These are phyloP conservation scores for Blastomussa wellsi DNA, from an alignment of 92 coral and sea anemone species.

Conservation along the genomic window DNA sequence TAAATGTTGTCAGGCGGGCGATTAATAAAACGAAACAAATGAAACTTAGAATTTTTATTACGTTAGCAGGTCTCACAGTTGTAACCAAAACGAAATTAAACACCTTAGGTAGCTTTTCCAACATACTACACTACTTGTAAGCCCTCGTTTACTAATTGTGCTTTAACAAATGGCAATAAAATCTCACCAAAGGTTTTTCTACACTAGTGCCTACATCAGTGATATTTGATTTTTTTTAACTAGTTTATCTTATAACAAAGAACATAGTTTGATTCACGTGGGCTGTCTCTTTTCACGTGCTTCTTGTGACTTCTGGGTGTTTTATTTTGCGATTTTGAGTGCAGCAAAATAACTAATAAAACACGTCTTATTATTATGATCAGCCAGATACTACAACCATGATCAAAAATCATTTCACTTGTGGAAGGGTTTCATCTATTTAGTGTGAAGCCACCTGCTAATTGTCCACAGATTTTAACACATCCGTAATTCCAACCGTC, in stretches of 20 bases:
- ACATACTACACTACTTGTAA: neutral
- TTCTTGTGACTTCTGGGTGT: neutral
- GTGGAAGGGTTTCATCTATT: neutral
- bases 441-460: neutral
- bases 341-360: too few species aligned
- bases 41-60: neutral
- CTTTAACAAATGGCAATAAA: too few species aligned
- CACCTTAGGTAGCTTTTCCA: neutral
- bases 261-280: neutral
- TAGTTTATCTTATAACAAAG: neutral
- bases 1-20: neutral
- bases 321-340: neutral
- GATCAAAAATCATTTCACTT: too few species aligned
- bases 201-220: too few species aligned
- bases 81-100: neutral
- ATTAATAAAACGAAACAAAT: neutral
- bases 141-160: neutral
- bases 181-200: neutral
- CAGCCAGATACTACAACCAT: too few species aligned
- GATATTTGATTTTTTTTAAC: neutral
- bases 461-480: neutral
- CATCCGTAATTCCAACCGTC: neutral
- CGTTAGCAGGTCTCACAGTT: constrained; percentile 5
- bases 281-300: neutral
- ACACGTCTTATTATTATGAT: too few species aligned